Conservation (phyloP, 2,888 invertebrate genomes). For the Bugula neritina region DNA sequence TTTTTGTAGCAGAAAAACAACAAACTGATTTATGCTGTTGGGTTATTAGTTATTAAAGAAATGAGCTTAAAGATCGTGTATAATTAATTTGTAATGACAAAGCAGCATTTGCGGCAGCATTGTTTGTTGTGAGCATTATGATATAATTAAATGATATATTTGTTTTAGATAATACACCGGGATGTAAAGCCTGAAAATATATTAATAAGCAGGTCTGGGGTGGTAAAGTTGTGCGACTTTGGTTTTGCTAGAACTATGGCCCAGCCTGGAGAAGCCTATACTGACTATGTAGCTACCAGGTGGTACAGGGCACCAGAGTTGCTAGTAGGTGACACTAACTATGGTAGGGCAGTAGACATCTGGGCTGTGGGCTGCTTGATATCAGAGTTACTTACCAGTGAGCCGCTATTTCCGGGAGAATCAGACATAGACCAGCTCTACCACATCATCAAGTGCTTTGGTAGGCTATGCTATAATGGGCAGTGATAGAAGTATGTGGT, state of each 20-base stretch:
- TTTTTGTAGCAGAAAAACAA: too few species aligned
- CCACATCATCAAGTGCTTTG: slow-evolving; percentile 72
- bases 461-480: too few species aligned
- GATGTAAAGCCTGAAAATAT: slow-evolving; percentile 69
- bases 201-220: slow-evolving; percentile 64
- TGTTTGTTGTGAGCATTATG: too few species aligned
- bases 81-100: too few species aligned
- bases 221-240: slow-evolving; percentile 76
- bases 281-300: slow-evolving; percentile 74
- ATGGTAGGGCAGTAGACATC: slow-evolving; percentile 66
- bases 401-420: slow-evolving; percentile 80
- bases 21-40: too few species aligned
- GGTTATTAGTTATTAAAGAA: too few species aligned
- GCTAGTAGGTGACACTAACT: slow-evolving; percentile 63
- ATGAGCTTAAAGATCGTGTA: too few species aligned
- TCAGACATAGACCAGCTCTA: slow-evolving; percentile 83
- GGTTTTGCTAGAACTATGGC: slow-evolving; percentile 69
- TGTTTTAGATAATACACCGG: slow-evolving; percentile 62
- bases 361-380: slow-evolving; percentile 82
- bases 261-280: slow-evolving; percentile 66
- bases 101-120: too few species aligned
- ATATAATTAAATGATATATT: too few species aligned
- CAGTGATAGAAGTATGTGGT: too few species aligned
- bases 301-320: slow-evolving; percentile 79
- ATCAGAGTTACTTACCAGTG: slow-evolving; percentile 79